Conservation (phyloP, 1,140 invertebrate genomes). For the Schmidtea mediterranea region DNA sequence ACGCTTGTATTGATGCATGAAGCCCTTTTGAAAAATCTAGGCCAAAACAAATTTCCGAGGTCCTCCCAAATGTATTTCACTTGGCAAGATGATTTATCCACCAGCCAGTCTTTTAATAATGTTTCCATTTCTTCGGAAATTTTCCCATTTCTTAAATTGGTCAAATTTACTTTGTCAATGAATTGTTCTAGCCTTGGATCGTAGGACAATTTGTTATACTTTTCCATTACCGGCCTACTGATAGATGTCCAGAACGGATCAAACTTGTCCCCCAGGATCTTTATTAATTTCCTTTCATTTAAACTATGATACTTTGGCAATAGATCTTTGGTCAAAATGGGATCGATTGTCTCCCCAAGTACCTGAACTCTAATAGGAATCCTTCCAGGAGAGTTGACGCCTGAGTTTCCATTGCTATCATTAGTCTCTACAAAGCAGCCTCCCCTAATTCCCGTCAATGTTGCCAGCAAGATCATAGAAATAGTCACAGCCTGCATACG, state of each 20-base stretch:
- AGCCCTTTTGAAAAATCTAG: slow-evolving; percentile 18
- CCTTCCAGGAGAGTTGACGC: too few species aligned
- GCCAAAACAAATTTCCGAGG: slow-evolving; percentile 25
- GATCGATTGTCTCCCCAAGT: too few species aligned
- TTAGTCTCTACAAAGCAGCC: too few species aligned
- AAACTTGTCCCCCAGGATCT: background rate
- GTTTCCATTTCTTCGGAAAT: background rate
- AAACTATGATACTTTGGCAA: too few species aligned
- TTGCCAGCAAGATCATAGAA: too few species aligned
- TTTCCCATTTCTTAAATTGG: background rate
- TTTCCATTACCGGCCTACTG: background rate
- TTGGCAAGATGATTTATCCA: slow-evolving; percentile 16
- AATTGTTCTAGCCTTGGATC: background rate
- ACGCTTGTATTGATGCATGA: slow-evolving; percentile 12
- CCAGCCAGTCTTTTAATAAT: slow-evolving; percentile 1
- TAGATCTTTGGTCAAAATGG: too few species aligned
- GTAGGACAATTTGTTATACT: background rate
- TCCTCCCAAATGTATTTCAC: slow-evolving; percentile 22
- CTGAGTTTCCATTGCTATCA: too few species aligned
- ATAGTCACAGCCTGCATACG: too few species aligned
- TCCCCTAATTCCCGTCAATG: too few species aligned
- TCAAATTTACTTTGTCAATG: background rate
- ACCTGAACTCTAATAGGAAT: too few species aligned
- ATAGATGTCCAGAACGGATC: background rate
- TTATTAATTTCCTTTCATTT: background rate